Percentiles rank a stretch among this genome's conserved stretches.
Evolutionary conservation across 2,113 vertebrate species (phyloP).

Genomic region (Triplophysa rosa): DNA sequence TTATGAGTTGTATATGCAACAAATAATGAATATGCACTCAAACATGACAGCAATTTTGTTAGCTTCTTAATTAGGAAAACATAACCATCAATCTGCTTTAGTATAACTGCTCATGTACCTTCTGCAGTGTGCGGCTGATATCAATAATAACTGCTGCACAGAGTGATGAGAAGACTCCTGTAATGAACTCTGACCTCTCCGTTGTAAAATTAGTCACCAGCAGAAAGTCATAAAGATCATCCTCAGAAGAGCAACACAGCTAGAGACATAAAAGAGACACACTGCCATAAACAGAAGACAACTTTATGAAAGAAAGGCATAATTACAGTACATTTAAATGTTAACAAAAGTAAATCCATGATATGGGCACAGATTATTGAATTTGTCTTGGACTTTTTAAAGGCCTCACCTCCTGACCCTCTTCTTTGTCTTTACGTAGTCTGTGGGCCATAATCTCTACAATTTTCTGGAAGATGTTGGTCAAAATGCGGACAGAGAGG

Average conservation of each 20-base stretch:
- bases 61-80: not conserved
- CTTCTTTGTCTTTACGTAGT: conserved; percentile 77
- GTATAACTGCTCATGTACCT: conserved; percentile 72
- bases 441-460: conserved; percentile 77
- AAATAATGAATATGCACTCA: not conserved
- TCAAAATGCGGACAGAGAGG: conserved; percentile 72
- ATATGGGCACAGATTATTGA: no score
- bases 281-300: not conserved
- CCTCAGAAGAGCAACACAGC: conserved; percentile 78
- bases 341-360: not conserved
- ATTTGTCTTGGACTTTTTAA: not conserved
- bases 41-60: not conserved
- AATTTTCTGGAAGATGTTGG: conserved; percentile 86
- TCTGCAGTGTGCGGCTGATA: conserved; percentile 76
- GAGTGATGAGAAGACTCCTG: conserved; percentile 81
- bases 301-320: not conserved
- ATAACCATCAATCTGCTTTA: not conserved
- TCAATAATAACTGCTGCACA: conserved; percentile 84
- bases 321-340: no score
- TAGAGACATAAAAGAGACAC: conserved; percentile 55
- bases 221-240: conserved; percentile 80
- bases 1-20: no score
- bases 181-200: conserved; percentile 64
- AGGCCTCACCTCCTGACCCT: conserved; percentile 78
- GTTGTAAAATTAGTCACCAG: conserved; percentile 69